Percentiles rank a stretch among this genome's conserved stretches.
phyloP scores from a whole-genome alignment of 2,797 vertebrate genomes.

The Ambastaia sidthimunki region DNA sequence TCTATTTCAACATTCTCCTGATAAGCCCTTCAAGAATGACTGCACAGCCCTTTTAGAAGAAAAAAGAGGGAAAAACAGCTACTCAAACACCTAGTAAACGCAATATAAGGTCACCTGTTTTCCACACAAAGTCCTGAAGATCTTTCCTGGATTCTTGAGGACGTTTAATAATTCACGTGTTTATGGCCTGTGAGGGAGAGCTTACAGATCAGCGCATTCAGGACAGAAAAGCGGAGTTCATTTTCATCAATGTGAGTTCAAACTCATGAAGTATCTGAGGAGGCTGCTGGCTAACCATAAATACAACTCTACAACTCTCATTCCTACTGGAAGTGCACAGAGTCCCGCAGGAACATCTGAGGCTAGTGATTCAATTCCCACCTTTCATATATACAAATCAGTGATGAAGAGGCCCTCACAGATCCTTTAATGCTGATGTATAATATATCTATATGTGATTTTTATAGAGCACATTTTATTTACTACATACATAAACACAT shows the following conservation, averaged over 20 bases:
- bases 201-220: slow-evolving; percentile 42
- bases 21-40: slow-evolving; percentile 47
- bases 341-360: slow-evolving; percentile 62
- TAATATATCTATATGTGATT: slow-evolving; percentile 21
- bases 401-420: slow-evolving; percentile 42
- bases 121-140: slow-evolving; percentile 52
- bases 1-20: slow-evolving; percentile 55
- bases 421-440: slow-evolving; percentile 33
- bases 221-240: no score
- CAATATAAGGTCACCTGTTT: slow-evolving; percentile 50
- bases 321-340: no score
- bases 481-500: slow-evolving; percentile 24
- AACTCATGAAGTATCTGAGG: slow-evolving; percentile 8
- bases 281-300: slow-evolving; percentile 43
- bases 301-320: slow-evolving; percentile 45
- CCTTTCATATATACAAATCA: slow-evolving; percentile 46
- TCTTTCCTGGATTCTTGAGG: slow-evolving; percentile 36
- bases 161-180: slow-evolving; percentile 44
- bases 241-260: not conserved
- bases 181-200: slow-evolving; percentile 56
- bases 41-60: slow-evolving; percentile 41
- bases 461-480: slow-evolving; percentile 30
- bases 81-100: slow-evolving; percentile 41
- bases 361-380: slow-evolving; percentile 62
- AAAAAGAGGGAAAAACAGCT: slow-evolving; percentile 34